Percentiles rank a stretch among this genome's conserved stretches.
Evolutionary conservation across 2,797 vertebrate genomes (phyloP).

Genomic region (Rhabdomys pumilio): DNA sequence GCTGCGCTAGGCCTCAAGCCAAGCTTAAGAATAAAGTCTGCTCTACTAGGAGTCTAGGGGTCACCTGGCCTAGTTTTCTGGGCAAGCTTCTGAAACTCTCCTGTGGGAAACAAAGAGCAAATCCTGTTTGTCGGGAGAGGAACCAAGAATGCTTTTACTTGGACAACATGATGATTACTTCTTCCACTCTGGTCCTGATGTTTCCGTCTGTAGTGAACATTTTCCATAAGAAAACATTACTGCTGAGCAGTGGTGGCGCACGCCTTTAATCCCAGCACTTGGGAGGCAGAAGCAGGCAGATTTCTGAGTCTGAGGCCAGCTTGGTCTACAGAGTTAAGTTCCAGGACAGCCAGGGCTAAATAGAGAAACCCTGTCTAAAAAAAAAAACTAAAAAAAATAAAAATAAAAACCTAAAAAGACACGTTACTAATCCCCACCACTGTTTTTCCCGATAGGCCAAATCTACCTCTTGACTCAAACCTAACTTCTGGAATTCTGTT

Average conservation of each 20-base stretch:
- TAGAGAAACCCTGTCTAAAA: too few species aligned
- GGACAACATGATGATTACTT: slow-evolving; percentile 44
- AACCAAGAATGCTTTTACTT: slow-evolving; percentile 6
- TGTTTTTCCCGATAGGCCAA: neutral
- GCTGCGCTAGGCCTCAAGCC: neutral
- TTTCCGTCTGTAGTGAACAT: neutral
- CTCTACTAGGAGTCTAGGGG: neutral
- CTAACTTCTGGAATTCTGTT: slow-evolving; percentile 36
- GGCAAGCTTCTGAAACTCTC: neutral
- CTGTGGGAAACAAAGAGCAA: neutral
- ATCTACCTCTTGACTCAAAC: neutral
- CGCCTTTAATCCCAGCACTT: too few species aligned
- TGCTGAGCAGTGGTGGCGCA: too few species aligned
- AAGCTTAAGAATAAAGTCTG: neutral
- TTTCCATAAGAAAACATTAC: slow-evolving; percentile 15
- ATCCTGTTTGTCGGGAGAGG: slow-evolving; percentile 5
- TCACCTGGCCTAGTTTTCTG: slow-evolving; percentile 14
- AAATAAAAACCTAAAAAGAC: too few species aligned
- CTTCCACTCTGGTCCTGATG: neutral
- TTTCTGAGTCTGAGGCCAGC: too few species aligned
- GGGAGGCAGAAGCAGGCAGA: too few species aligned
- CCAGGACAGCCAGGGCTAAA: too few species aligned
- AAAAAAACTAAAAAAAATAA: too few species aligned
- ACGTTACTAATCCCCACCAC: neutral
- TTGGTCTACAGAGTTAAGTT: too few species aligned